A percentile compares a stretch with the other conserved stretches of the same genome.
Conservation (phyloP, 2,113 vertebrate genomes). For the Pterophyllum scalare region DNA sequence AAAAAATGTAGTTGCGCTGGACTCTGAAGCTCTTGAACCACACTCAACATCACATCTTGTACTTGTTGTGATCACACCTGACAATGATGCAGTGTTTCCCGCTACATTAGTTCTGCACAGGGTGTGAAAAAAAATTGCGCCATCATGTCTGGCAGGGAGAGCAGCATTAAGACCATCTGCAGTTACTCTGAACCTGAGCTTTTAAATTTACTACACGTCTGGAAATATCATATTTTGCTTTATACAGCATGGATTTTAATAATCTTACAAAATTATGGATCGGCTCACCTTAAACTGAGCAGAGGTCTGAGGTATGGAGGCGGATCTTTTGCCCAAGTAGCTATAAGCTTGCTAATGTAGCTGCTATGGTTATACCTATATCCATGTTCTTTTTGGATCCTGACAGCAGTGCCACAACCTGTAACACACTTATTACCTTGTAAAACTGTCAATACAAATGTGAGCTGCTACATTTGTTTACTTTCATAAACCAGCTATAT, state of each 20-base stretch:
- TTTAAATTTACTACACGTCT: not conserved
- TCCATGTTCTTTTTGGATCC: not conserved
- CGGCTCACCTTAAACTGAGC: not conserved
- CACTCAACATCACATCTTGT: not conserved
- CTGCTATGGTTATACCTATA: not conserved
- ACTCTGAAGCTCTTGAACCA: not conserved
- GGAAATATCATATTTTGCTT: not conserved
- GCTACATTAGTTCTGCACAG: not conserved
- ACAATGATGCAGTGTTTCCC: not conserved
- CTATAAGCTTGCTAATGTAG: not conserved
- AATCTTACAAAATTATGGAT: not conserved
- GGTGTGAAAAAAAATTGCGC: constrained; percentile 1
- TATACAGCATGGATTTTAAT: not conserved
- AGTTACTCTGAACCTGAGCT: not conserved
- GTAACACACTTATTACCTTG: not conserved
- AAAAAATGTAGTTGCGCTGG: not conserved
- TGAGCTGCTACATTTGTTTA: not conserved
- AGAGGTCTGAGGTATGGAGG: not conserved
- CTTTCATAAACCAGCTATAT: not conserved
- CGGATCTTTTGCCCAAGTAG: not conserved
- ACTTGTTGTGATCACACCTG: constrained; percentile 15
- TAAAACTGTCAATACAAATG: not conserved
- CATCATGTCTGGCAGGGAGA: constrained; percentile 8
- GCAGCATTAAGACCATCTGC: not conserved
- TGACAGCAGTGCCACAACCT: not conserved